Base-by-base conservation (phyloP, 2,888 invertebrate species). In the Eilema griseolum region DNA sequence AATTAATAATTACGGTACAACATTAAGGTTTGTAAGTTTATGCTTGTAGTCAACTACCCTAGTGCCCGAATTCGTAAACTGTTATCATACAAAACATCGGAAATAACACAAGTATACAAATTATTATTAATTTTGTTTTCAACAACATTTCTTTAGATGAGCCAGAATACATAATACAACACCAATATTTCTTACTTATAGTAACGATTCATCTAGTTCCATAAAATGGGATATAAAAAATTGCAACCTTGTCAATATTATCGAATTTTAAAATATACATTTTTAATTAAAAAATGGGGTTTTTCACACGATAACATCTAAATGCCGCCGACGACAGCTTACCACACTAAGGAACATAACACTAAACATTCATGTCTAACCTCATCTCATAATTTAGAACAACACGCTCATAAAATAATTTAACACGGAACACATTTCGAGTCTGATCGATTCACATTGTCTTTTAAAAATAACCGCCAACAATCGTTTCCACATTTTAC, bases 351-450 rank as follows among this genome's bases (percentile, higher is more conserved):
- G 20, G 26, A 52, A 70, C 70, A 68, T 68, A 74, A 77, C 70
- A 74, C 33, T 73, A 71, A 66, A 71, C 67, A 78, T 63, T 72
- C 82, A 78, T 78, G 71, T 37, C 70, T 73, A 74, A 82, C 70
- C 72, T 72, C 70, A 76, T 71, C 72, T 70, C 28, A 76, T 74
- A 78, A 77, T 77, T 78, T 76, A 76, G 69, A 75, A 74, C 79
- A 75, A 78, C 78, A 79, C 78, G 66, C 79, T 79, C 74, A 82
- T 83, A 85, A n/a, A n/a, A 86, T 85, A 88, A 83, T 81, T 87
- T 86, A 87, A 86, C 75, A 81, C 52, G 83, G 91, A 92, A 92
- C 92, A 92, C 92, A 89, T 90, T 76, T 69, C 75, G 86, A 89
- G 86, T 86, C 83, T 83, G 85, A 84, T 77, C 79, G 75, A 80